These are phyloP conservation scores for Toxotes jaculatrix DNA, from an alignment of 2,113 vertebrate species.

Conservation along the genomic window DNA sequence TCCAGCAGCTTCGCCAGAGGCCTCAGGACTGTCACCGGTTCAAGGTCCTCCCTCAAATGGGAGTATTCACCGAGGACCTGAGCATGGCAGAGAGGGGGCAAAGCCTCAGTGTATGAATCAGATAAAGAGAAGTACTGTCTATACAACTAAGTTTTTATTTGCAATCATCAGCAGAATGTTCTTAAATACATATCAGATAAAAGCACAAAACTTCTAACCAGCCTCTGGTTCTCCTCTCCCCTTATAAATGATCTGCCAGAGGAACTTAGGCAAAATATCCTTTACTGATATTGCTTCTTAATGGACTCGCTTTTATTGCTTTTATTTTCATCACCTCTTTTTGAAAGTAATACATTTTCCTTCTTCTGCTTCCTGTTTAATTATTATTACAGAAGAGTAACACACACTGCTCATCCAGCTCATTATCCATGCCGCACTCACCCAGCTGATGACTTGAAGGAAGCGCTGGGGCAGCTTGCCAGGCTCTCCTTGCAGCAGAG, in stretches of 20 bases:
- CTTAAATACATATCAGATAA: too few species aligned
- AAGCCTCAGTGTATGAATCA: neutral
- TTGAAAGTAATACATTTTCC: too few species aligned
- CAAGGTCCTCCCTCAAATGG: constrained; percentile 83
- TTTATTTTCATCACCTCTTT: neutral
- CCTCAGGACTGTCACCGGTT: constrained; percentile 82
- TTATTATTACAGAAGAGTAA: neutral
- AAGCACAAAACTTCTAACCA: neutral
- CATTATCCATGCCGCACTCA: constrained; percentile 76
- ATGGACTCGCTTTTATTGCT: neutral
- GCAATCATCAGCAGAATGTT: too few species aligned
- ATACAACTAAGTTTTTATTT: neutral
- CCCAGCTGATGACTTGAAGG: constrained; percentile 98
- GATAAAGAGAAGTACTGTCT: neutral
- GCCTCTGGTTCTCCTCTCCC: too few species aligned
- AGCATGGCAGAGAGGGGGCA: neutral
- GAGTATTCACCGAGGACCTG: constrained; percentile 96
- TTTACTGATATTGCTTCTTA: neutral
- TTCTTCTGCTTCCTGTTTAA: neutral
- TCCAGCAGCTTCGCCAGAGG: constrained; percentile 86
- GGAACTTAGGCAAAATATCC: neutral
- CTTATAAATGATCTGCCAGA: neutral
- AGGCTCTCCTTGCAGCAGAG: constrained; percentile 84
- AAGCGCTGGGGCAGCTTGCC: constrained; percentile 91
- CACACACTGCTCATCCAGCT: neutral